phyloP scores from a whole-genome alignment of 2,888 invertebrate species.

The Brachypalpus laphriformis region DNA sequence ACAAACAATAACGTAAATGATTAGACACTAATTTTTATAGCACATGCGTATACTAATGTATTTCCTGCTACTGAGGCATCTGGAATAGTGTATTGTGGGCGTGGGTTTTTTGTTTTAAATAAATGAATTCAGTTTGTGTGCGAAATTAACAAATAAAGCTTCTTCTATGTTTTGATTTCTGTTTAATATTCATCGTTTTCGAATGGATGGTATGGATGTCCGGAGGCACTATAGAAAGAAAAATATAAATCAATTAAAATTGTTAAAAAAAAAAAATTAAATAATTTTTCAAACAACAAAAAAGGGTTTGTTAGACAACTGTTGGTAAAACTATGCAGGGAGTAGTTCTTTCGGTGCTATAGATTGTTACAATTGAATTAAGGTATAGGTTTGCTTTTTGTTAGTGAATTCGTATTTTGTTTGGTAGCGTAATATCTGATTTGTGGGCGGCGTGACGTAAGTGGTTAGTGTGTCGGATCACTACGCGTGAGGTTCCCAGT shows the following conservation, averaged over 20 bases:
- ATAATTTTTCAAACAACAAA: not conserved
- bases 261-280: not conserved
- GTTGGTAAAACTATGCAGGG: not conserved
- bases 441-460: no score
- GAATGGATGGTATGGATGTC: slow-evolving; percentile 86
- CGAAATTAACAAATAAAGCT: not conserved
- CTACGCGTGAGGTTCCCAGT: no score
- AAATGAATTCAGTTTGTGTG: not conserved
- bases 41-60: not conserved
- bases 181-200: slow-evolving; percentile 85
- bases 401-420: no score
- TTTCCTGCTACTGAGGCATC: not conserved
- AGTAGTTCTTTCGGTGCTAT: no score
- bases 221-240: slow-evolving; percentile 83
- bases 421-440: no score
- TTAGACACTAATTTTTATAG: not conserved
- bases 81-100: not conserved
- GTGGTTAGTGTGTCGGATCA: no score
- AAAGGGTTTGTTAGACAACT: not conserved
- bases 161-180: not conserved
- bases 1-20: not conserved
- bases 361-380: no score
- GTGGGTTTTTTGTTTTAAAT: not conserved
- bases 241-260: slow-evolving; percentile 32
- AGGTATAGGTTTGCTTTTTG: no score